These are phyloP conservation scores for Epinotia brunnichana DNA, from an alignment of 2,888 invertebrate genomes.

Conservation along the genomic window DNA sequence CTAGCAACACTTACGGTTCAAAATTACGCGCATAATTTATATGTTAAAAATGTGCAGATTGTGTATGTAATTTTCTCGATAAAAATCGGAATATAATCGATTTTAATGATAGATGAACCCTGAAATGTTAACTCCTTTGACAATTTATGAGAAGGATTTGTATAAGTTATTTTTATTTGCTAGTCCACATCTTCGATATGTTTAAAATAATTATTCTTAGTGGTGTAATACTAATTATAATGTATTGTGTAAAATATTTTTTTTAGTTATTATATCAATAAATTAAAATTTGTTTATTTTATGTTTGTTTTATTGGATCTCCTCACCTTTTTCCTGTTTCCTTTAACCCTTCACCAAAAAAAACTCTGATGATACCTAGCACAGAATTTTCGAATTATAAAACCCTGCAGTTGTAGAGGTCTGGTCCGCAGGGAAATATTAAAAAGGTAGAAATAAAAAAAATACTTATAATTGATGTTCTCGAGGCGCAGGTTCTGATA, in stretches of 20 bases:
- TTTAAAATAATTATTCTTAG: slow-evolving; percentile 82
- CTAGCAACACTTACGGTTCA: not conserved
- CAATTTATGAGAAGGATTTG: slow-evolving; percentile 58
- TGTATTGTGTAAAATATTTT: slow-evolving; percentile 83
- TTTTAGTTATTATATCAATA: slow-evolving; percentile 82
- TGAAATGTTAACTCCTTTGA: slow-evolving; percentile 55
- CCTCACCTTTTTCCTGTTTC: slow-evolving; percentile 9
- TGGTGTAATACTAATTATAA: slow-evolving; percentile 83
- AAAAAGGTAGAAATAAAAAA: too few relatives aligned
- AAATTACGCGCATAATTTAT: slow-evolving; percentile 30
- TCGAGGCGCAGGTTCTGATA: too few relatives aligned
- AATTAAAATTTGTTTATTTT: slow-evolving; percentile 84
- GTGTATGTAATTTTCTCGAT: not conserved
- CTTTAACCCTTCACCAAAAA: not conserved
- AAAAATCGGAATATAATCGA: slow-evolving; percentile 42
- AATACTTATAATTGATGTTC: too few relatives aligned
- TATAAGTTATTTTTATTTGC: slow-evolving; percentile 81
- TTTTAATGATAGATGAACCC: slow-evolving; percentile 47
- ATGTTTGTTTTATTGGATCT: slow-evolving; percentile 61
- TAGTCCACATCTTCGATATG: slow-evolving; percentile 81
- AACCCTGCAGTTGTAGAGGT: too few relatives aligned
- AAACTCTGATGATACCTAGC: too few relatives aligned
- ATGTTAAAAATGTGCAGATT: slow-evolving; percentile 21
- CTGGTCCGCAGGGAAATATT: too few relatives aligned
- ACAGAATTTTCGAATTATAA: too few relatives aligned